These are phyloP conservation scores for Hypena proboscidalis DNA, from an alignment of 2,888 invertebrate genomes.

Conservation along the genomic window DNA sequence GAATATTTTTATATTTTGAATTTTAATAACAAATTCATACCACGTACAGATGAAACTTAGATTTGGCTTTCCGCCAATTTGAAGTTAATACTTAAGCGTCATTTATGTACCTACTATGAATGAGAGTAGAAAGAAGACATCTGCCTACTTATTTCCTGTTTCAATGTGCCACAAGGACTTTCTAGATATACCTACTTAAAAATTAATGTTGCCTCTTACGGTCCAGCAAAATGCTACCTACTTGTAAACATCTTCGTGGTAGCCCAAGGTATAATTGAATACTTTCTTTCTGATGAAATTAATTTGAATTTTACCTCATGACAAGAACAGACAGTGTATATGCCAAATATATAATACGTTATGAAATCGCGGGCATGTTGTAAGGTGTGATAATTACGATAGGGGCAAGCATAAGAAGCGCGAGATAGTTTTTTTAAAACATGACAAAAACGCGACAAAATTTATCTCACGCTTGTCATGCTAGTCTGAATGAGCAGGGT, in stretches of 20 bases:
- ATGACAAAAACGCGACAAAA: no score
- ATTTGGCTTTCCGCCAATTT: conserved; percentile 45
- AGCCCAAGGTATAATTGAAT: conserved; percentile 3
- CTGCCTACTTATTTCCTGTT: conserved; percentile 46
- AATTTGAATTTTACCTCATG: no score
- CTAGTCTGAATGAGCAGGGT: no score
- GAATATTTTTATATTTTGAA: conserved; percentile 1
- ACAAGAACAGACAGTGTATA: no score
- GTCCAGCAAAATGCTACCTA: conserved; percentile 28
- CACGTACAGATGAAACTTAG: conserved; percentile 59
- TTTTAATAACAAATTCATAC: conserved; percentile 38
- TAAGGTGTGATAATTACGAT: no score
- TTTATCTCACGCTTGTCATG: no score
- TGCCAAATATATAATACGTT: no score
- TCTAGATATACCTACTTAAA: conserved; percentile 43
- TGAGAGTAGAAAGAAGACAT: conserved; percentile 22
- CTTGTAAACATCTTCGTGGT: conserved; percentile 20
- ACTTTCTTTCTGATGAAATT: no score
- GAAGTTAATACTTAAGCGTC: conserved; percentile 29
- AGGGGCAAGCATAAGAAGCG: no score
- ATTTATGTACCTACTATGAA: conserved; percentile 27
- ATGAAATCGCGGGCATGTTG: no score
- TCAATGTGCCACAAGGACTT: conserved; percentile 39
- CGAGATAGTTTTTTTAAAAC: no score
- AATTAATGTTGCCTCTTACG: conserved; percentile 32